Evolutionary conservation across 2,797 vertebrate genomes (phyloP).

Genomic region (Aphelocoma californica): DNA sequence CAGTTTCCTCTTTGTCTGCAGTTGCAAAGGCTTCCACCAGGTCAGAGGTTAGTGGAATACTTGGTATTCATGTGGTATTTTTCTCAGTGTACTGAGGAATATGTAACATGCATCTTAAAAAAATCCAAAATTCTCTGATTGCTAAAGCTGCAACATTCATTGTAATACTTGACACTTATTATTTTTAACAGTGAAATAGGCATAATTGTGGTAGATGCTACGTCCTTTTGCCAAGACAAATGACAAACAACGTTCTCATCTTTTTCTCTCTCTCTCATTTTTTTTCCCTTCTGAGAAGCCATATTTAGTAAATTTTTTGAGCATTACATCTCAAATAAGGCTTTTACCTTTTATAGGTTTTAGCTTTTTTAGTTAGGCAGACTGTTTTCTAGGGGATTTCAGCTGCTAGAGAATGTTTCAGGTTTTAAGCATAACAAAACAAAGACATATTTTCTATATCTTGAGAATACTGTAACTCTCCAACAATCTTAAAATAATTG

Average conservation of each 20-base stretch:
- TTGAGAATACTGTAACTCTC: slow-evolving; percentile 43
- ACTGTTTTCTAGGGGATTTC: not conserved
- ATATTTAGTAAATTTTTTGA: slow-evolving; percentile 28
- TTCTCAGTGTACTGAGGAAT: not conserved
- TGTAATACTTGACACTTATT: not conserved
- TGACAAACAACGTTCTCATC: not conserved
- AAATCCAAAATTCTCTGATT: not conserved
- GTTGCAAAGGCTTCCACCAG: not conserved
- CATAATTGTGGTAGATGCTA: not conserved
- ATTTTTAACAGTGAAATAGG: slow-evolving; percentile 14
- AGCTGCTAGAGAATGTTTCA: slow-evolving; percentile 10
- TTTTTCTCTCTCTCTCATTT: not conserved
- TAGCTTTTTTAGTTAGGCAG: not conserved
- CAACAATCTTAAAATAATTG: slow-evolving; percentile 59
- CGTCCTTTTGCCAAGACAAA: slow-evolving; percentile 8
- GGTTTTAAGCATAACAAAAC: slow-evolving; percentile 28
- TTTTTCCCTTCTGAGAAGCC: not conserved
- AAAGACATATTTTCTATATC: slow-evolving; percentile 42
- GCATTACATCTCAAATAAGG: not conserved
- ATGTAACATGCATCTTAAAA: not conserved
- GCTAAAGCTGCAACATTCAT: not conserved
- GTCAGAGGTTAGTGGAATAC: not conserved
- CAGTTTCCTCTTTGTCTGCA: not conserved
- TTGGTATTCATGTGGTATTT: not conserved
- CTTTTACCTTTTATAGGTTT: slow-evolving; percentile 43